Conservation (phyloP, 1,140 invertebrate genomes). For the Pygmarrhopalites habei region DNA sequence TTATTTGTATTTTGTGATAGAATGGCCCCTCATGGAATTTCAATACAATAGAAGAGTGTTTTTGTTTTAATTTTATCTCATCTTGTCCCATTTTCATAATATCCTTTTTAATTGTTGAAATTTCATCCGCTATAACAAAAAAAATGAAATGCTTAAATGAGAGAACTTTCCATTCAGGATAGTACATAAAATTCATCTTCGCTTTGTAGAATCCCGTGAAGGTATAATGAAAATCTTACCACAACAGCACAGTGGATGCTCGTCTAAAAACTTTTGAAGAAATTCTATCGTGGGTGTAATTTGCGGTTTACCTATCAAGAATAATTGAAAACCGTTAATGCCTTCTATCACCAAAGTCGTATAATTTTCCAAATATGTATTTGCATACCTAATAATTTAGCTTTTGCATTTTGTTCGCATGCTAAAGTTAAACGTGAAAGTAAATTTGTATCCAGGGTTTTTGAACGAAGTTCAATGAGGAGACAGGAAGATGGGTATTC, state of each 20-base stretch:
- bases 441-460: conserved; percentile 58
- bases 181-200: no score
- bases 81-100: conserved; percentile 47
- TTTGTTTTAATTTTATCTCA: conserved; percentile 62
- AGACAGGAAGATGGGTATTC: conserved; percentile 53
- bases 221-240: no score
- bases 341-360: no score
- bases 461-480: conserved; percentile 65
- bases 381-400: conserved; percentile 50
- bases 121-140: conserved; percentile 70
- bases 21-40: conserved; percentile 55
- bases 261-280: conserved; percentile 58
- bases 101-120: conserved; percentile 53
- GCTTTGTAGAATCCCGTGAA: no score
- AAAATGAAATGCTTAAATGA: no score
- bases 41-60: conserved; percentile 55
- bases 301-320: conserved; percentile 41
- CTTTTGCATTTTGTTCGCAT: conserved; percentile 59
- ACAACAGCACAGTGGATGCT: conserved; percentile 65
- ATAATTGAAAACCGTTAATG: background rate
- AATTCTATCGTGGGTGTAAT: conserved; percentile 54
- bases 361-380: background rate
- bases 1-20: conserved; percentile 53
- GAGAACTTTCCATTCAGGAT: no score
- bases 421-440: conserved; percentile 55